Evolutionary conservation across 1,140 invertebrate species (phyloP).

Genomic region (Nylanderia fulva): DNA sequence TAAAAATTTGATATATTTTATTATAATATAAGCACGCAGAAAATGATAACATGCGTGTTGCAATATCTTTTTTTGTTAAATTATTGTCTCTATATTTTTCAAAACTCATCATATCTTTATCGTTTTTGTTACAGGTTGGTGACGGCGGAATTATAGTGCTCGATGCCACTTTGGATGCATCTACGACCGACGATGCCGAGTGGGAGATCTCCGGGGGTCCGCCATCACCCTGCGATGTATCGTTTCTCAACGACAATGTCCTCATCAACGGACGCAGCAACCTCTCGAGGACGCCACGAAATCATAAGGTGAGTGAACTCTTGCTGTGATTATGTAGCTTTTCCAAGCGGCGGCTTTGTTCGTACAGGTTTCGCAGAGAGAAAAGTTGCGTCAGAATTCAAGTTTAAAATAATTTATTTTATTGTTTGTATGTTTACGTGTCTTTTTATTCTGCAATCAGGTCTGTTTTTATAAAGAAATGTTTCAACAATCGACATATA

Average conservation of each 20-base stretch:
- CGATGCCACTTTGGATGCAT: conserved; percentile 87
- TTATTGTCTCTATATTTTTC: neutral
- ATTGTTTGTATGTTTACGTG: neutral
- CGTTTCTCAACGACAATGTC: conserved; percentile 95
- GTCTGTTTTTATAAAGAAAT: neutral
- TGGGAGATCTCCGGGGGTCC: conserved; percentile 88
- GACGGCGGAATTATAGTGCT: conserved; percentile 90
- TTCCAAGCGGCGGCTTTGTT: neutral
- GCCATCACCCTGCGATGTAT: conserved; percentile 92
- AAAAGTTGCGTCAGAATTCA: neutral
- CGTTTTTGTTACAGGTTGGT: conserved; percentile 86
- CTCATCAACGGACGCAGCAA: conserved; percentile 95
- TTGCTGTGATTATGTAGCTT: conserved; percentile 2
- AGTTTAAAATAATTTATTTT: neutral
- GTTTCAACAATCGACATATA: neutral
- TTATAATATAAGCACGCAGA: neutral
- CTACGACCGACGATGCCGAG: conserved; percentile 89
- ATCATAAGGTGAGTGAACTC: conserved; percentile 87
- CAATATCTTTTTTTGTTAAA: neutral
- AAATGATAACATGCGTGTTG: neutral
- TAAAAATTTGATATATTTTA: neutral
- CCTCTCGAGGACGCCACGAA: conserved; percentile 88
- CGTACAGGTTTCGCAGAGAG: neutral
- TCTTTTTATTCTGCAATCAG: neutral
- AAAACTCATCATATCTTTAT: neutral